Percentiles rank a stretch among this genome's conserved stretches.
Evolutionary conservation across 2,113 vertebrate genomes (phyloP).

Genomic region (Arvicanthis niloticus): DNA sequence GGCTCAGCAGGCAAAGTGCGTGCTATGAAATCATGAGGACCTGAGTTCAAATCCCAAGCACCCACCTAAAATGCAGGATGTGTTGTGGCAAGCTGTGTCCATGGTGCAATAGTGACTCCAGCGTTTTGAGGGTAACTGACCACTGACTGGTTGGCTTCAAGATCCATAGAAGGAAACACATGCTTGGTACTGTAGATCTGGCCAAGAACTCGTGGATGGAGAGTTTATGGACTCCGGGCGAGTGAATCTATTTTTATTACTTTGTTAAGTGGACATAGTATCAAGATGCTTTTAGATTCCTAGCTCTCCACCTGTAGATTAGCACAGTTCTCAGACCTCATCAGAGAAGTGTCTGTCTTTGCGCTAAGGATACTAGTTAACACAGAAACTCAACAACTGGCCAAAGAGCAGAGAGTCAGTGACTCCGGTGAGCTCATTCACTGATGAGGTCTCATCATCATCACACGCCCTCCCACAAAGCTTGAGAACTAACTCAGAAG

Average conservation of each 20-base stretch:
- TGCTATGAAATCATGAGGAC: background rate
- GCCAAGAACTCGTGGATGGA: background rate
- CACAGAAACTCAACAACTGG: background rate
- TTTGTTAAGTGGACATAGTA: background rate
- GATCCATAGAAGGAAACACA: background rate
- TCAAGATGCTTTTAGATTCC: background rate
- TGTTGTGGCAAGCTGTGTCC: background rate
- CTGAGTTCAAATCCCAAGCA: background rate
- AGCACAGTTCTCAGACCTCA: background rate
- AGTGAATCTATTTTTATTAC: background rate
- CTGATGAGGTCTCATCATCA: no score
- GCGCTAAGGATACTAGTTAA: background rate
- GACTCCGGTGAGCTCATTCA: no score
- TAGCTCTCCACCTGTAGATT: background rate
- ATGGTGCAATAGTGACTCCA: background rate
- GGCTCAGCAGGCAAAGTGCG: background rate
- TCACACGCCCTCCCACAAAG: no score
- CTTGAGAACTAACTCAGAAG: background rate
- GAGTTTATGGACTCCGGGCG: background rate
- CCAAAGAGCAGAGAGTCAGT: background rate
- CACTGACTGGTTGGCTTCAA: background rate
- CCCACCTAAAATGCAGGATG: background rate
- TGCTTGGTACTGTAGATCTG: background rate
- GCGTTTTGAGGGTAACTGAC: background rate
- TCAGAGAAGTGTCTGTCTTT: background rate